A percentile compares a stretch with the other conserved stretches of the same genome.
Evolutionary conservation across 2,888 invertebrate species (phyloP).

Genomic region (Beris chalybata): DNA sequence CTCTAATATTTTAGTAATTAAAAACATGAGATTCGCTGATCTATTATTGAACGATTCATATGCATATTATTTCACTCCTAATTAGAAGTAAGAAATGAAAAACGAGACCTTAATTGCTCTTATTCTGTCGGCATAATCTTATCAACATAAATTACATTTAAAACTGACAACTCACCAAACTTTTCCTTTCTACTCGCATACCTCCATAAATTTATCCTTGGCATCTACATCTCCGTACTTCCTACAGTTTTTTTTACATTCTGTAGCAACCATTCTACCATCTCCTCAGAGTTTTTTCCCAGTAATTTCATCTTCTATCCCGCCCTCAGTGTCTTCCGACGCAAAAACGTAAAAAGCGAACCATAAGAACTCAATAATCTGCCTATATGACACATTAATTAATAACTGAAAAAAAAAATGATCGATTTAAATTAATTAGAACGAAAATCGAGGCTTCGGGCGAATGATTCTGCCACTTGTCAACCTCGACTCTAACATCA

Average conservation of each 20-base stretch:
- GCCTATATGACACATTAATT: slow-evolving; percentile 34
- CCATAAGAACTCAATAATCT: slow-evolving; percentile 32
- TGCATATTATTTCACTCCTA: too few species aligned
- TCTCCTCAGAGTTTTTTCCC: slow-evolving; percentile 4
- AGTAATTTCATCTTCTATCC: neutral
- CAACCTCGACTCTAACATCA: slow-evolving; percentile 21
- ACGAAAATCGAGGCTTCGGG: slow-evolving; percentile 21
- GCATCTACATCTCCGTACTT: slow-evolving; percentile 21
- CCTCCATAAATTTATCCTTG: slow-evolving; percentile 31
- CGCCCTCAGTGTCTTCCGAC: neutral
- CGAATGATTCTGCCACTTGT: slow-evolving; percentile 16
- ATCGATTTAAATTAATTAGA: slow-evolving; percentile 40
- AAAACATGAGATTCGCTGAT: too few species aligned
- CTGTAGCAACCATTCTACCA: neutral
- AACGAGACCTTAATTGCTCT: too few species aligned
- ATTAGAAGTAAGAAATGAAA: too few species aligned
- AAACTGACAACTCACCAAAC: slow-evolving; percentile 33
- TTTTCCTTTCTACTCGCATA: slow-evolving; percentile 31
- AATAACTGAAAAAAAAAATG: slow-evolving; percentile 34
- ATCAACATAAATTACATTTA: slow-evolving; percentile 33
- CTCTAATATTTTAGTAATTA: too few species aligned
- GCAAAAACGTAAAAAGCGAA: slow-evolving; percentile 16
- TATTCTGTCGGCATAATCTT: slow-evolving; percentile 31
- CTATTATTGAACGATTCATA: too few species aligned
- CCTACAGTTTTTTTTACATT: neutral